Evolutionary conservation across 1,140 invertebrate genomes (phyloP), one percentile per base, ranked within the genome.

Genomic region (Pissodes strobi): DNA sequence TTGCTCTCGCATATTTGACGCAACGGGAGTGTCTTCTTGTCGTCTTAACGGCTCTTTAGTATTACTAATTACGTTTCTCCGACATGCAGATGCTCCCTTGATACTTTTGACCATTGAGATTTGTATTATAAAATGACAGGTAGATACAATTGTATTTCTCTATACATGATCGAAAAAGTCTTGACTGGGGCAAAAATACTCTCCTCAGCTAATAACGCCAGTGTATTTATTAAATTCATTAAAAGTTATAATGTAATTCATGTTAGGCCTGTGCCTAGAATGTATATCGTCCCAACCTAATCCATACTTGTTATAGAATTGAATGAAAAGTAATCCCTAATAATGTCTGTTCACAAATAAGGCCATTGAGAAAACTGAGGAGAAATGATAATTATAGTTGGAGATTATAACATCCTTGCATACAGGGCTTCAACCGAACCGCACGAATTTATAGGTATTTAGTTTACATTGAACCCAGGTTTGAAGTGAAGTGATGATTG

Each of bases 141-240:
- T 38, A 13, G 12, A 38, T 45, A 27, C 3, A 27, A 13, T 6
- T 22, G 19, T 27, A 23, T 27, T 48, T 48, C 21, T 48, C 19
- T 23, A 4, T 12, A 12, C 5, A 10, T 10, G 19, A 12, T 15
- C 43, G 19, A 59, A 61, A 58, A 64, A 60, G 38, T 61, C 52
- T 67, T 56, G 58, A 67, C 68, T 67, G 68, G 68, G 66, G 66
- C 66, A 70, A 67, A 23, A 64, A 66, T 49, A 52, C 30, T 57
- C 52, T 45, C 46, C 51, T 52, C 48, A 22, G 53, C 13, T 34
- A 6, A 23, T 22, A 51, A 41, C 38, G 59, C 65, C 53, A 63
- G 59, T 63, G 65, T 60, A 48, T 59, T 59, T 53, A 38, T 38
- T 37, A 53, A 53, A 53, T 38, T 53, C 10, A 53, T 53, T 17